phyloP scores from a whole-genome alignment of 2,113 vertebrate species.

The Corythoichthys intestinalis region DNA sequence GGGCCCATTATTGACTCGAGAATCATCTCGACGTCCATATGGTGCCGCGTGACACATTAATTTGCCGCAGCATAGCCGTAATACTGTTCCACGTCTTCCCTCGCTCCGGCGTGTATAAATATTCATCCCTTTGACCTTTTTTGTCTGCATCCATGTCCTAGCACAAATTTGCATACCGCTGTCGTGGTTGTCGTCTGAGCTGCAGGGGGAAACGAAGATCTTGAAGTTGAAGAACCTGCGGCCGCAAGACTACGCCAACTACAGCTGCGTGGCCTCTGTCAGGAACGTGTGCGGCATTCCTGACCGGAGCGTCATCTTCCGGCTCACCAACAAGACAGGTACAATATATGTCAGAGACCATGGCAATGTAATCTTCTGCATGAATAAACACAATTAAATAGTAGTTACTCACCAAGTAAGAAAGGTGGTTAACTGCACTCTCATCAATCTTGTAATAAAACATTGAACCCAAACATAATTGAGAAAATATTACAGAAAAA shows the following conservation, averaged over 20 bases:
- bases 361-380: not conserved
- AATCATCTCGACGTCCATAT: constrained; percentile 15
- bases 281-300: constrained; percentile 93
- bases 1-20: constrained; percentile 6
- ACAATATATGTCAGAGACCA: not conserved
- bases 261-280: constrained; percentile 97
- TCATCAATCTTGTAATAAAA: too few relatives aligned
- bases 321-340: constrained; percentile 91
- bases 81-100: not conserved
- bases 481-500: too few relatives aligned
- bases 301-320: constrained; percentile 92
- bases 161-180: constrained; percentile 74
- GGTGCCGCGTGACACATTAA: constrained; percentile 12
- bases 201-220: constrained; percentile 98
- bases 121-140: constrained; percentile 44
- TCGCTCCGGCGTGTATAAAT: constrained; percentile 17
- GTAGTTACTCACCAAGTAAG: too few relatives aligned
- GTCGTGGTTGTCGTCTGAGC: constrained; percentile 67
- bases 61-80: constrained; percentile 1
- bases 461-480: not conserved
- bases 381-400: not conserved
- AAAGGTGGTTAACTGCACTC: too few relatives aligned
- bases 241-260: constrained; percentile 96
- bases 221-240: constrained; percentile 98
- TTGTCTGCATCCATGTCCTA: constrained; percentile 27